These are phyloP conservation scores for Theocolax elegans DNA, from an alignment of 1,140 invertebrate genomes.

Conservation along the genomic window DNA sequence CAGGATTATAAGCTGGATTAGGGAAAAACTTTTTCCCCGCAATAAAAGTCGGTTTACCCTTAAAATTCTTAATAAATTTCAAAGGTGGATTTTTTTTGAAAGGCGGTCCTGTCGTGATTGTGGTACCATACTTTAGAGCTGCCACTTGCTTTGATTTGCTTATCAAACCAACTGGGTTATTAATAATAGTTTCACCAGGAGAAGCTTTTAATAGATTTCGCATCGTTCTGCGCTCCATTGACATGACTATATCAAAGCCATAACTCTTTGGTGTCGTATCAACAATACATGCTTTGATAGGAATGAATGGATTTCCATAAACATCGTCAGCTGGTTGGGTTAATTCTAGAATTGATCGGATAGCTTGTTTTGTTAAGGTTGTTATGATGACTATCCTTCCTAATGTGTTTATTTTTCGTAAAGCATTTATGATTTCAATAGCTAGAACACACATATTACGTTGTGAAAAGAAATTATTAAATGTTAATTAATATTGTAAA, in stretches of 20 bases:
- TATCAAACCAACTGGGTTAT: conserved; percentile 29
- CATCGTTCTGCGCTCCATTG: conserved; percentile 60
- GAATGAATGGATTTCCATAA: conserved; percentile 61
- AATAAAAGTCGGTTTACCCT: conserved; percentile 20
- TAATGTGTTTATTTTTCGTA: conserved; percentile 57
- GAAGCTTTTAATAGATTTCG: conserved; percentile 48
- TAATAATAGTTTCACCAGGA: not conserved
- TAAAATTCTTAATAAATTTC: conserved; percentile 26
- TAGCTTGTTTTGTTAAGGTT: conserved; percentile 64
- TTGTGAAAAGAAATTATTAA: not conserved
- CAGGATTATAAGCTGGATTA: conserved; percentile 27
- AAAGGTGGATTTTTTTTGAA: conserved; percentile 21
- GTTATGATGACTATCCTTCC: conserved; percentile 63
- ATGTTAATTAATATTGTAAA: not conserved
- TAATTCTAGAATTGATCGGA: conserved; percentile 62
- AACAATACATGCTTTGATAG: conserved; percentile 58
- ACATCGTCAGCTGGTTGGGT: conserved; percentile 54
- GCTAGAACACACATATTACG: conserved; percentile 43
- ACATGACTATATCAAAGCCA: conserved; percentile 62
- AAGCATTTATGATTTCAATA: conserved; percentile 58
- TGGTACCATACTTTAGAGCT: conserved; percentile 12
- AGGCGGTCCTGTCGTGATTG: not conserved
- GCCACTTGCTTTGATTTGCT: conserved; percentile 41
- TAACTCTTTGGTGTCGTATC: conserved; percentile 61
- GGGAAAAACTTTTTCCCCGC: conserved; percentile 32